These are phyloP conservation scores for Saxidomus purpurata DNA, from an alignment of 1,140 invertebrate genomes.

Conservation along the genomic window DNA sequence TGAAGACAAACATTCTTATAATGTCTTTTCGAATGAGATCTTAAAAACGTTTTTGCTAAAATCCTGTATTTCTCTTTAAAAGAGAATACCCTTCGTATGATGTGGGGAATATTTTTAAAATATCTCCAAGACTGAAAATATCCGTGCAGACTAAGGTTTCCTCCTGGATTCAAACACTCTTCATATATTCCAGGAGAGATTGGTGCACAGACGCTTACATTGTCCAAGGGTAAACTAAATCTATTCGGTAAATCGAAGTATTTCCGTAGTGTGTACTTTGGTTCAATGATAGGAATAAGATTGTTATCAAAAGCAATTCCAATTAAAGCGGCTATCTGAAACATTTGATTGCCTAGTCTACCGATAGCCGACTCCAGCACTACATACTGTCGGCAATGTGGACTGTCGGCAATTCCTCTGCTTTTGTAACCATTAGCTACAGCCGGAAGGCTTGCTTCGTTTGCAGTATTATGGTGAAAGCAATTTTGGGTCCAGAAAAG, in stretches of 20 bases:
- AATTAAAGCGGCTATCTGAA: conserved; percentile 68
- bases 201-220: neutral
- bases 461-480: too few relatives aligned
- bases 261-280: neutral
- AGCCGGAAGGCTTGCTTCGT: too few relatives aligned
- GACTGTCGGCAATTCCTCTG: too few relatives aligned
- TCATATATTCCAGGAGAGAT: neutral
- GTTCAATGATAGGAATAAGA: neutral
- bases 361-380: neutral
- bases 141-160: conserved; percentile 61
- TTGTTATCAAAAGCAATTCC: conserved; percentile 60
- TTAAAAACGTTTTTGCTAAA: conserved; percentile 51
- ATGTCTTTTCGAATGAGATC: neutral
- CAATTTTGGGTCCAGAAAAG: too few relatives aligned
- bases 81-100: conserved; percentile 67
- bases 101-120: conserved; percentile 56
- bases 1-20: conserved; percentile 58
- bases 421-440: too few relatives aligned
- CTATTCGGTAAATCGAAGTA: neutral
- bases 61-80: conserved; percentile 57
- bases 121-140: conserved; percentile 76
- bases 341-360: conserved; percentile 70
- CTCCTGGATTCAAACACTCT: neutral
- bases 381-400: too few relatives aligned
- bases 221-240: neutral